Base-by-base conservation (phyloP, 2,113 vertebrate species). In the Zosterops pallidus region DNA sequence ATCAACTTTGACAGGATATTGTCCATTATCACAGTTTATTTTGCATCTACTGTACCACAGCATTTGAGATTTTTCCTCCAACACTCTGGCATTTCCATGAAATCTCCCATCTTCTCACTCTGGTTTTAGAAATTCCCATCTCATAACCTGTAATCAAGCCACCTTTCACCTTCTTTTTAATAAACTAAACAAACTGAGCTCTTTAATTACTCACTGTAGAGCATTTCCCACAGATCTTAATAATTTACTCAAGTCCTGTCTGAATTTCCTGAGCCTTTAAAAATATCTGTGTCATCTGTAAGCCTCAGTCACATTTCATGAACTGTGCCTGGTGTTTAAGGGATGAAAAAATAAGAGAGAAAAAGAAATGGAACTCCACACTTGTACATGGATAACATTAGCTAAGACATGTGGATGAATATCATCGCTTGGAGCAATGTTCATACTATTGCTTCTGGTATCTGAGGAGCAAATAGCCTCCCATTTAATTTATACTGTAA, bases 401-500 rank as follows among this genome's bases (percentile, higher is more conserved):
- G 89, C 91, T 65, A 18, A 88, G 93, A 89, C 74, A 89, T 90
- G 81, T 92, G 94, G 83, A 91, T 94, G 91, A 93, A 49, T 85
- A 68, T 55, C 74, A 64, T 80, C 2, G 57, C 94, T 95, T 71
- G 74, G 63, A 94, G 90, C 6, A 1, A 67, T 86, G 91, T 86
- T 92, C 81, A 67, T 87, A 29, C 82, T 78, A 56, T 93, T 96
- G 79, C 91, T 96, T 92, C 95, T 89, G 90, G 72, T 97, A 81
- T 95, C 92, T 95, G 82, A 95, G 96, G 79, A 97, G 96, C 81
- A 94, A 96, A 93, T 91, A 94, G 69, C 81, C 90, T 81, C 93
- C 95, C 88, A 75, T 97, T 98, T 97, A 97, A 97, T 98, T 98
- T 98, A 97, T 92, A 95, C 86, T 84, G 88, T 95, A 97, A 97